phyloP scores from a whole-genome alignment of 2,888 invertebrate genomes.

The Troides oblongomaculatus region DNA sequence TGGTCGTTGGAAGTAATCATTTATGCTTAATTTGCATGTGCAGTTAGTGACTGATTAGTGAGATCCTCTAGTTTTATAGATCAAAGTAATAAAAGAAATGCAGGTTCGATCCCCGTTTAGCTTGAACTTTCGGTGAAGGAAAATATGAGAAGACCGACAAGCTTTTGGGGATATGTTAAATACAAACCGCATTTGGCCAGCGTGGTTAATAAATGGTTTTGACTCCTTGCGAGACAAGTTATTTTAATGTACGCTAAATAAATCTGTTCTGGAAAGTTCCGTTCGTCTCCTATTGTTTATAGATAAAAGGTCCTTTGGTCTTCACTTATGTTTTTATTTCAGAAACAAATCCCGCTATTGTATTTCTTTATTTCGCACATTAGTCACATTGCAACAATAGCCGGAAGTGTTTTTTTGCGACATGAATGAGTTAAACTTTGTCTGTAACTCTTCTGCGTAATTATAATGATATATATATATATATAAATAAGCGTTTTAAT shows the following conservation, averaged over 20 bases:
- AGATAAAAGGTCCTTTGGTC: not conserved
- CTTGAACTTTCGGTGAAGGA: no score
- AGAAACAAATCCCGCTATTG: not conserved
- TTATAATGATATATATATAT: not conserved
- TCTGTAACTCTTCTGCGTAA: not conserved
- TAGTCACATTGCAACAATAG: not conserved
- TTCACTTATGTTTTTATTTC: not conserved
- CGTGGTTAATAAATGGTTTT: no score
- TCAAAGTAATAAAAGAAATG: no score
- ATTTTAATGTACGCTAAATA: no score
- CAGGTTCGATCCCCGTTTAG: no score
- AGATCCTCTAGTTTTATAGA: not conserved
- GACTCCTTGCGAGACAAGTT: no score
- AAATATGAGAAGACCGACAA: no score
- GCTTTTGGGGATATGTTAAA: no score
- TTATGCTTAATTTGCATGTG: conserved; percentile 20
- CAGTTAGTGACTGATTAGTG: not conserved
- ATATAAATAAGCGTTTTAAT: not conserved
- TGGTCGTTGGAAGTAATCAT: conserved; percentile 25
- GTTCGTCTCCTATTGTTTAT: not conserved
- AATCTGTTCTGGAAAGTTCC: not conserved
- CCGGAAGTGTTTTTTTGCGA: not conserved
- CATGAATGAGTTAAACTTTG: not conserved
- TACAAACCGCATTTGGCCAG: no score
- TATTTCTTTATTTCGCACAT: not conserved